Base-by-base conservation (phyloP, 1,140 invertebrate genomes). In the honey bee (Apis mellifera) region DNA sequence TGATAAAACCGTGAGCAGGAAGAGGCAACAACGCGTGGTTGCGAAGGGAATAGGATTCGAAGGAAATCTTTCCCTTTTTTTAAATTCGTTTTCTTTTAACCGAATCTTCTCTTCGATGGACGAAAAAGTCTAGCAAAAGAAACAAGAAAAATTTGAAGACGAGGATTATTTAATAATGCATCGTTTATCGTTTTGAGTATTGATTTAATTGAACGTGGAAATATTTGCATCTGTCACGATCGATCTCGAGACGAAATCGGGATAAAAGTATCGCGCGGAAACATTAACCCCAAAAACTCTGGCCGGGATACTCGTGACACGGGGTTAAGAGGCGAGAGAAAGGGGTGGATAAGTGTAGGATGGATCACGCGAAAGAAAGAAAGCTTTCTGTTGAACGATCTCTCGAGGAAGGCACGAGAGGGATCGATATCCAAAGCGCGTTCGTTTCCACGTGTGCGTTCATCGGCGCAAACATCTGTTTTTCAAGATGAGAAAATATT, bases 351-450 rank as follows among this genome's bases (percentile, higher is more conserved):
- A 71, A 78, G 42, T 32, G 42, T 50, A 71, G 26, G 19, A 32
- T 55, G 7, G 12, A 9, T 70, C 17, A 7, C 13, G 42, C 9
- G 26, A 8, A 60, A 32, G 12, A 13, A 71, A 65, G 57, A 69
- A 81, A 59, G 8, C 52, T 52, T 42, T 52, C 21, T 50, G 32
- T 15, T 69, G 21, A 54, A 69, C 54, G 66, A 69, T 82, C 55
- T 82, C 55, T 17, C 13, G 1, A 42, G 32, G 5, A 42, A 42
- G 32, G 32, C 32, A 2, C 0, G 8, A 5, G 48, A 5, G 5
- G 54, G 54, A 82, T 82, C 79, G 73, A 76, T 76, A 81, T 75
- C 54, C 54, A 75, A 75, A 66, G 79, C 64, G 62, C 62, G 26
- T 57, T 2, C 23, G 26, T 73, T 74, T 65, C 52, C 59, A 55